Percentiles rank a stretch among this genome's conserved stretches.
These are phyloP conservation scores for Drosophila planitibia DNA, from an alignment of 2,888 invertebrate genomes.

Conservation along the genomic window DNA sequence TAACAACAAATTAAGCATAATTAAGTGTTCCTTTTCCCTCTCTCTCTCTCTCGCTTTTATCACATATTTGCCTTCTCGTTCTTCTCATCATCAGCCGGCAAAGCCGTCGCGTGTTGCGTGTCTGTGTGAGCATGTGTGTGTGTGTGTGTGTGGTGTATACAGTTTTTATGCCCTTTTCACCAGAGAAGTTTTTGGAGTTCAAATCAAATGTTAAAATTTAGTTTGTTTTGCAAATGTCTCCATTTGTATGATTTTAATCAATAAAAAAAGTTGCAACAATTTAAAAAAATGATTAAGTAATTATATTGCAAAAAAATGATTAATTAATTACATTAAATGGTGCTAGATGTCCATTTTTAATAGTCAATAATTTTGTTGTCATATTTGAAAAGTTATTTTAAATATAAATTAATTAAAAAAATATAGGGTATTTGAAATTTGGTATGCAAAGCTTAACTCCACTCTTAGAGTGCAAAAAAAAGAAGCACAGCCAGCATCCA, in stretches of 20 bases:
- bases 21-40: slow-evolving; percentile 55
- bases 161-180: slow-evolving; percentile 65
- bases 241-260: not conserved
- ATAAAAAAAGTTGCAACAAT: not conserved
- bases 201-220: not conserved
- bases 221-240: not conserved
- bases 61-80: slow-evolving; percentile 7
- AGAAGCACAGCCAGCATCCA: slow-evolving; percentile 63
- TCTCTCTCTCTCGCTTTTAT: not conserved
- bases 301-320: not conserved
- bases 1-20: slow-evolving; percentile 76
- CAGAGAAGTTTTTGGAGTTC: slow-evolving; percentile 5
- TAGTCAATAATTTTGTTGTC: not conserved
- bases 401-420: not conserved
- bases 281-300: not conserved
- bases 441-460: not conserved
- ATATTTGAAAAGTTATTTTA: no score
- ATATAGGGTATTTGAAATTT: slow-evolving; percentile 28
- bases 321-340: not conserved
- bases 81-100: slow-evolving; percentile 61
- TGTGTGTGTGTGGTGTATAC: slow-evolving; percentile 57
- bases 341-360: not conserved
- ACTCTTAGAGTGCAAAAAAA: slow-evolving; percentile 54
- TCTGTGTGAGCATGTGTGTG: slow-evolving; percentile 23
- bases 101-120: slow-evolving; percentile 73